Evolutionary conservation across 2,797 vertebrate genomes (phyloP), one percentile per base, ranked within the genome.

Genomic region (Myripristis jacobus): DNA sequence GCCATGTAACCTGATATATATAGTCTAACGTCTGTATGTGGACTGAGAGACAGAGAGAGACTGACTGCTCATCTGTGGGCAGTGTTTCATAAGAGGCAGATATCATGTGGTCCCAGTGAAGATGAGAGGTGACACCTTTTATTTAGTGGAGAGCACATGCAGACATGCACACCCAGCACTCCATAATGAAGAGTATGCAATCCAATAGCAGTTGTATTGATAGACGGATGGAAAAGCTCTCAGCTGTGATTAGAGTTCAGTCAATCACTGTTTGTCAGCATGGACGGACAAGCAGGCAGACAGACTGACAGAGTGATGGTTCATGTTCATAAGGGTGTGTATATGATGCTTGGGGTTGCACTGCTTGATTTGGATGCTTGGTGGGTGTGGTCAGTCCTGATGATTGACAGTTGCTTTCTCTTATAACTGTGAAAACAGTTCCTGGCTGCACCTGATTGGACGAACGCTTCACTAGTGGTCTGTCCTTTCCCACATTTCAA

Each of bases 241-340:
- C 80, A 85, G 84, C 81, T 61, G 50, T 57, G 80, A 91, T 91
- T 89, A 69, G 79, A 89, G 43, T 52, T 77, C 59, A 72, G 65
- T 80, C 81, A 38, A 47, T 79, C 47, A 57, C 29, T 56, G n/a
- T n/a, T 7, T 34, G 16, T 43, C 52, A 11, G 16, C 38, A 8
- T 3, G 9, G 50, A 71, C 61, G 48, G 58, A 64, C 44, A 51
- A 41, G 66, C 72, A 48, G 18, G 34, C 62, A 47, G 41, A 76
- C 38, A 9, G 19, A 63, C 73, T 43, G 52, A 38, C 18, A 50
- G 47, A 19, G 2, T 22, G 47, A 21, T 10, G 13, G 47, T n/a
- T n/a, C n/a, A n/a, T n/a, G n/a, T n/a, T n/a, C n/a, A n/a, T n/a
- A n/a, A n/a, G n/a, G n/a, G n/a, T n/a, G n/a, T n/a, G n/a, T n/a